A percentile compares a stretch with the other conserved stretches of the same genome.
Evolutionary conservation across 2,113 vertebrate species (phyloP).

Genomic region (Laterallus jamaicensis): DNA sequence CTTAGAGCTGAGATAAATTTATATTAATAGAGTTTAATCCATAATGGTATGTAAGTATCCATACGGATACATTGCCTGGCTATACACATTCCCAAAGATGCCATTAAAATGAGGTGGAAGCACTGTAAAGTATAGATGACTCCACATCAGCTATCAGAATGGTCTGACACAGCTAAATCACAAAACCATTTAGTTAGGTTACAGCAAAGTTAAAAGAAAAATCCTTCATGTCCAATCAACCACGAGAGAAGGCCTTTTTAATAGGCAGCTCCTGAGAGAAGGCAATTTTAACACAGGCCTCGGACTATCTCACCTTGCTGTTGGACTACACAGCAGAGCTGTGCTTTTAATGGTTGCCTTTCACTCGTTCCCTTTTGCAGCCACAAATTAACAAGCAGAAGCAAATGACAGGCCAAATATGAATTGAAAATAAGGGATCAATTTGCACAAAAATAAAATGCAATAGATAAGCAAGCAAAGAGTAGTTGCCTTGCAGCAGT

Average conservation of each 20-base stretch:
- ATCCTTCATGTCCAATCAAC: background rate
- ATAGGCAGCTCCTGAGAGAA: background rate
- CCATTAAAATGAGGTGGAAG: background rate
- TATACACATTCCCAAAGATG: background rate
- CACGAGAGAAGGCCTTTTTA: background rate
- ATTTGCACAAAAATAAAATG: slow-evolving; percentile 47
- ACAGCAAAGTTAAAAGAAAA: background rate
- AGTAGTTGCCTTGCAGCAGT: background rate
- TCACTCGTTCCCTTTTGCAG: slow-evolving; percentile 2
- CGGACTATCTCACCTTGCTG: background rate
- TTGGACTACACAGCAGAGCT: background rate
- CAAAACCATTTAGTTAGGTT: background rate
- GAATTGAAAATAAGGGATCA: slow-evolving; percentile 46
- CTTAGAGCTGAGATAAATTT: background rate
- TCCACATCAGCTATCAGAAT: background rate
- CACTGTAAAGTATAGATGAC: background rate
- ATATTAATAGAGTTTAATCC: background rate
- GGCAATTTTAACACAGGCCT: background rate
- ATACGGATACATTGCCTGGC: background rate
- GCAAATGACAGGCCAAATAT: slow-evolving; percentile 11
- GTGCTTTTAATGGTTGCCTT: background rate
- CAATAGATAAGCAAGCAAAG: background rate
- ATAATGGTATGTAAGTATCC: background rate
- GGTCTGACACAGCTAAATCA: background rate
- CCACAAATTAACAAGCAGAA: slow-evolving; percentile 33